These are phyloP conservation scores for Callospermophilus lateralis DNA, from an alignment of 2,113 vertebrate genomes.

Conservation along the genomic window DNA sequence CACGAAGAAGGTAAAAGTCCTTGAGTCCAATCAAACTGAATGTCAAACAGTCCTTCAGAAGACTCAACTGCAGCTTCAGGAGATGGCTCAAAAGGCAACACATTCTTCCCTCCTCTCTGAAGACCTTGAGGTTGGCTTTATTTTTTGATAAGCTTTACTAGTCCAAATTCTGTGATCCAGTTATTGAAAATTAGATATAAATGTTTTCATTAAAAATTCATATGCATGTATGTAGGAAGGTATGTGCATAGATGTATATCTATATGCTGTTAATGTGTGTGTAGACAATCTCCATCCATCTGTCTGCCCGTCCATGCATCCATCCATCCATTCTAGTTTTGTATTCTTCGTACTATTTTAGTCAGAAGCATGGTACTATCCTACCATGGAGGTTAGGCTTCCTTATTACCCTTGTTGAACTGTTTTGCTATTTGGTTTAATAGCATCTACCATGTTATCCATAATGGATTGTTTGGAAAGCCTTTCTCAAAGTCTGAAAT, in stretches of 20 bases:
- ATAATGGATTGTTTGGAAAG: neutral
- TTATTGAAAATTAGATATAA: neutral
- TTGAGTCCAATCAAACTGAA: conserved; percentile 85
- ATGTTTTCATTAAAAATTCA: neutral
- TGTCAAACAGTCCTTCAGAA: conserved; percentile 79
- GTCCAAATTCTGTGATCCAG: neutral
- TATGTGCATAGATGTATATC: neutral
- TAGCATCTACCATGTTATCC: neutral
- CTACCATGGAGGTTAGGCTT: neutral
- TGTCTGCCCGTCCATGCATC: fast-evolving
- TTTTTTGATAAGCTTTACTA: neutral
- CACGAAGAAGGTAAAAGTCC: conserved; percentile 83
- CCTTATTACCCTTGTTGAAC: neutral
- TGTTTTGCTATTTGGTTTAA: neutral
- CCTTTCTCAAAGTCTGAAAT: conserved; percentile 10
- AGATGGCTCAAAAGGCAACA: conserved; percentile 84
- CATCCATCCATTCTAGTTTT: neutral
- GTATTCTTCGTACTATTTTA: too few relatives aligned
- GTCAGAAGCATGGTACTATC: neutral
- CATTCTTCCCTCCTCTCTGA: conserved; percentile 82
- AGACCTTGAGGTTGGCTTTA: conserved; percentile 87
- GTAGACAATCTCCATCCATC: too few relatives aligned
- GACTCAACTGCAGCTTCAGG: conserved; percentile 86
- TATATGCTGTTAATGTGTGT: too few relatives aligned
- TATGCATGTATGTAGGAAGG: neutral